These are phyloP conservation scores for Bugula neritina DNA, from an alignment of 2,888 invertebrate genomes.

Conservation along the genomic window DNA sequence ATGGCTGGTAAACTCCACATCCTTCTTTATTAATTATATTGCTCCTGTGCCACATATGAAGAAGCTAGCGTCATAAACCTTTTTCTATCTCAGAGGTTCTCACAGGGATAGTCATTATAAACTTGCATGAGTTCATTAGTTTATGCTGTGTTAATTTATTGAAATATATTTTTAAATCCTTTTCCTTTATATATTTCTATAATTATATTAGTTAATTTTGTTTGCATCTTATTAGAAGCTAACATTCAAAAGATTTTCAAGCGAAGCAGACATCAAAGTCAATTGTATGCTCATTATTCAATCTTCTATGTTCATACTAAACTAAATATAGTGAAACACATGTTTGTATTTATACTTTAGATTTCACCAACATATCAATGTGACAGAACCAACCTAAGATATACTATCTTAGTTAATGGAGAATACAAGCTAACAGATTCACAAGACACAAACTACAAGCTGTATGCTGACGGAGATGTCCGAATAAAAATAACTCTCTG, in stretches of 20 bases:
- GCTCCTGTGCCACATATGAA: no score
- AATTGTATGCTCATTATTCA: background rate
- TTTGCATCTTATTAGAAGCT: background rate
- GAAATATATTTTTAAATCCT: no score
- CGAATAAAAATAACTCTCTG: background rate
- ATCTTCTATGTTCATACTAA: no score
- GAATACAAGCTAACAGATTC: background rate
- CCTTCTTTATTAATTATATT: no score
- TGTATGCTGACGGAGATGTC: background rate
- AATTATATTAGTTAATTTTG: background rate
- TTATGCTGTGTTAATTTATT: no score
- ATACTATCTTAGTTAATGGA: background rate
- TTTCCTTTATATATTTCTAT: background rate
- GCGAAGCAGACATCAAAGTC: background rate
- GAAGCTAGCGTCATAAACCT: no score
- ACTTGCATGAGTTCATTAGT: no score
- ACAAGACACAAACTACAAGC: background rate
- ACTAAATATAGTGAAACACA: no score
- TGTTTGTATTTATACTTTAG: background rate
- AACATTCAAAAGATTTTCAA: background rate
- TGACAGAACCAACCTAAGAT: background rate
- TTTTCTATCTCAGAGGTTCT: no score
- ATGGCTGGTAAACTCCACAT: background rate
- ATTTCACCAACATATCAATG: background rate
- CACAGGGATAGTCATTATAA: no score